phyloP scores from a whole-genome alignment of 2,113 vertebrate genomes.

The Centrocercus urophasianus region DNA sequence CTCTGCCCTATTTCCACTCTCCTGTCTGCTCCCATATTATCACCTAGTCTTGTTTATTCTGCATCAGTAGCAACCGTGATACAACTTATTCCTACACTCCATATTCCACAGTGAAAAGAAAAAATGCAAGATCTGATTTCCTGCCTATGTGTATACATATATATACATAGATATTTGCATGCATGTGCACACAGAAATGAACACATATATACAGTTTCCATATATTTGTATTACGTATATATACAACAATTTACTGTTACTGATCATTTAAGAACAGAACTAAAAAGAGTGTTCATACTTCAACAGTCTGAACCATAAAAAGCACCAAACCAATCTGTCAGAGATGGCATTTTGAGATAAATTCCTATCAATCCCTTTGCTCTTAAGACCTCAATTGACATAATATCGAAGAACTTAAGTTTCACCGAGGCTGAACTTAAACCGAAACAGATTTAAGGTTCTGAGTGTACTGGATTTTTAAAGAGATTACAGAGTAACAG shows the following conservation, averaged over 20 bases:
- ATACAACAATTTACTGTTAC: neutral
- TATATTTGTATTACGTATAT: neutral
- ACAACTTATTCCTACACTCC: neutral
- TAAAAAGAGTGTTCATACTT: accelerated
- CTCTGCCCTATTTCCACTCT: neutral
- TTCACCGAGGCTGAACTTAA: neutral
- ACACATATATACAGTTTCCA: accelerated
- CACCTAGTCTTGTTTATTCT: neutral
- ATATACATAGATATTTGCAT: neutral
- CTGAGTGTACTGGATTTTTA: neutral
- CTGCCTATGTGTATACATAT: neutral
- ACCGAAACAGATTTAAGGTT: neutral
- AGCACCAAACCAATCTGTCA: neutral
- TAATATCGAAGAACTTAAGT: neutral
- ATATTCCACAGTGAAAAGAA: neutral
- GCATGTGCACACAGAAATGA: too few relatives aligned
- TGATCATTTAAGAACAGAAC: neutral
- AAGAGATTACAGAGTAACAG: neutral
- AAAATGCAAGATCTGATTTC: neutral
- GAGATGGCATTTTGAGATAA: neutral
- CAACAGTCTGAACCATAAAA: neutral
- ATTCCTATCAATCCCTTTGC: neutral
- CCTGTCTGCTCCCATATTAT: neutral
- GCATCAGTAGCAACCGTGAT: neutral
- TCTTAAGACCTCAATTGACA: neutral